Base-by-base conservation (phyloP, 2,888 invertebrate genomes). In the Cheilosia scutellata region DNA sequence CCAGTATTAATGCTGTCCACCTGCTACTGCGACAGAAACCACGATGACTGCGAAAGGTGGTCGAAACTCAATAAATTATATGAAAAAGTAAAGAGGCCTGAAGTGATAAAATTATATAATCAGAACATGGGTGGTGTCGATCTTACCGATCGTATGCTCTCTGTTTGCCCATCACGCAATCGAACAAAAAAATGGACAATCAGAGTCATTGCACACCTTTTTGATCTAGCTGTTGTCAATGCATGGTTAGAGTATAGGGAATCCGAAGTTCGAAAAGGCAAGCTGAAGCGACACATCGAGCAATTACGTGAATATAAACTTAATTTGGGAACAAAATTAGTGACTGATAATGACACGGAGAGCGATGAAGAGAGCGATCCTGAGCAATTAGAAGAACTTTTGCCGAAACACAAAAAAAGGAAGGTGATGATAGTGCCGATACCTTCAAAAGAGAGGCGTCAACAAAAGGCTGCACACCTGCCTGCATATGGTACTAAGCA, bases 391-490 rank as follows among this genome's bases (percentile, higher is more conserved):
- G 29, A 29, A 3, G 33, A 33, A 33, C 29, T 33, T 33, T 33
- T 33, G 33, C 33, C 33, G 9, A 33, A 33, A 33, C 33, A 33
- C 9, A 33, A 33, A 33, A 33, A 33, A 33, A 33, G 33, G 3
- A 9, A 33, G 33, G 33, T 33, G 33, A 7, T 33, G 33, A 29
- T 29, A 29, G 29, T 29, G 29, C 29, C 29, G 29, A 5, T 29
- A 5, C 29, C 29, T 29, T 29, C 29, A n/a, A 47, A 47, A n/a
- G 49, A 11, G 40, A 42, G 42, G 5, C n/a, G 42, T 47, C 47
- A 47, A 47, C 47, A 47, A 47, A 47, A 47, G 47, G 47, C 47
- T 47, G 47, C 7, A 47, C 47, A n/a, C 7, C 47, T 47, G 16
- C 47, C 47, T 47, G 20, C 20, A 47, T 47, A 47, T 47, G 47